Evolutionary conservation across 2,113 vertebrate species (phyloP), one percentile per base, ranked within the genome.

Genomic region (Polyodon spathula): DNA sequence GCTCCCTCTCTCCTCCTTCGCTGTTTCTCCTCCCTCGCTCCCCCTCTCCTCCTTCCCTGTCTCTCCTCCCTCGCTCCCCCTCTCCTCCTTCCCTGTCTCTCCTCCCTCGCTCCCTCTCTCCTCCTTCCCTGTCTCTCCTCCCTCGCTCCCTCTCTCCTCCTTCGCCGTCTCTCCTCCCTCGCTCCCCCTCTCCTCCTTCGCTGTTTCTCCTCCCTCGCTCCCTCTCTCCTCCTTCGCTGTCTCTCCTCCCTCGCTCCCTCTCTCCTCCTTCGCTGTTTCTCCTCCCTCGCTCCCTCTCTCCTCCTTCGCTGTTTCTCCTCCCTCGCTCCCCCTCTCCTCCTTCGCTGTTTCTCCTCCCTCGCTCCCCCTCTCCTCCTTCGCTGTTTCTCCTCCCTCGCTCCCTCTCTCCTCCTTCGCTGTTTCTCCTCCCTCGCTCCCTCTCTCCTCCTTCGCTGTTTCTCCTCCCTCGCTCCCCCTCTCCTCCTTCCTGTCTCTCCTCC

Each of bases 221-320:
- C n/a, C n/a, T n/a, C n/a, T n/a, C n/a, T n/a, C n/a, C n/a, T n/a
- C n/a, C n/a, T n/a, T n/a, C n/a, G n/a, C n/a, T n/a, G n/a, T n/a
- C n/a, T n/a, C n/a, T n/a, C n/a, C n/a, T n/a, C n/a, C n/a, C n/a
- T n/a, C n/a, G n/a, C n/a, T n/a, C n/a, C n/a, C n/a, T n/a, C n/a
- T n/a, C n/a, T n/a, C n/a, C n/a, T n/a, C n/a, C n/a, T n/a, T 12
- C 11, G n/a, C 10, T 14, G n/a, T 14, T 50, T 52, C 38, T 48
- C 58, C 9, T 11, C 58, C 40, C 44, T 46, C 11, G n/a, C 43
- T 17, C 58, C 46, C 38, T 54, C 54, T 37, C 51, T 40, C 44
- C 41, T 14, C 8, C 27, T 39, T 60, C 40, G 56, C 57, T 9
- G n/a, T n/a, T n/a, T n/a, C 59, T 57, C 50, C 62, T 51, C 37